These are phyloP conservation scores for Meganola albula DNA, from an alignment of 2,888 invertebrate genomes.

Conservation along the genomic window DNA sequence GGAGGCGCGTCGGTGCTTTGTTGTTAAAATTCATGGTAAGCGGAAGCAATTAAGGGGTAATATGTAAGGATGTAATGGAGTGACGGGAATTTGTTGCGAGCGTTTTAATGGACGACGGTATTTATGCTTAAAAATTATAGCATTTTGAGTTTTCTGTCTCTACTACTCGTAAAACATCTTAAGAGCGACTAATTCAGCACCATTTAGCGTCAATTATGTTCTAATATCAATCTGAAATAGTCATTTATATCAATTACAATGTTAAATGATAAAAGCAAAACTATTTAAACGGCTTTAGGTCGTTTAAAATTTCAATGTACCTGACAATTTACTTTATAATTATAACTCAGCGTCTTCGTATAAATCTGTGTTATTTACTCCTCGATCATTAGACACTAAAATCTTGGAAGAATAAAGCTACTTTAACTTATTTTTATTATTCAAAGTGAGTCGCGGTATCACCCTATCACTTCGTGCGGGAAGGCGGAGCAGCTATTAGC, in stretches of 20 bases:
- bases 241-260: too few species aligned
- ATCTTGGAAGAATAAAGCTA: slow-evolving; percentile 32
- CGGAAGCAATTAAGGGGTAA: slow-evolving; percentile 71
- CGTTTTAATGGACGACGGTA: slow-evolving; percentile 60
- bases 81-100: slow-evolving; percentile 65
- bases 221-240: too few species aligned
- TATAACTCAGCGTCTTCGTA: slow-evolving; percentile 21
- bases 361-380: slow-evolving; percentile 33
- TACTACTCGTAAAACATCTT: too few species aligned
- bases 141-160: slow-evolving; percentile 42
- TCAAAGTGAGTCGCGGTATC: slow-evolving; percentile 51
- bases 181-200: too few species aligned
- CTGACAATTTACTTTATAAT: slow-evolving; percentile 22
- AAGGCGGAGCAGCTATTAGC: slow-evolving; percentile 70
- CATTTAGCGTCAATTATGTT: too few species aligned
- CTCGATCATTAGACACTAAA: slow-evolving; percentile 32
- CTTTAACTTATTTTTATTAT: slow-evolving; percentile 52
- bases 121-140: slow-evolving; percentile 62
- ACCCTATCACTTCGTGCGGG: slow-evolving; percentile 56
- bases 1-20: slow-evolving; percentile 57
- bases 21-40: slow-evolving; percentile 69
- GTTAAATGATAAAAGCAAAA: slow-evolving; percentile 2
- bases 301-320: slow-evolving; percentile 18
- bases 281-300: background rate
- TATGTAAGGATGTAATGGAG: slow-evolving; percentile 69